These are phyloP conservation scores for Pammene aurita DNA, from an alignment of 2,888 invertebrate genomes.

Conservation along the genomic window DNA sequence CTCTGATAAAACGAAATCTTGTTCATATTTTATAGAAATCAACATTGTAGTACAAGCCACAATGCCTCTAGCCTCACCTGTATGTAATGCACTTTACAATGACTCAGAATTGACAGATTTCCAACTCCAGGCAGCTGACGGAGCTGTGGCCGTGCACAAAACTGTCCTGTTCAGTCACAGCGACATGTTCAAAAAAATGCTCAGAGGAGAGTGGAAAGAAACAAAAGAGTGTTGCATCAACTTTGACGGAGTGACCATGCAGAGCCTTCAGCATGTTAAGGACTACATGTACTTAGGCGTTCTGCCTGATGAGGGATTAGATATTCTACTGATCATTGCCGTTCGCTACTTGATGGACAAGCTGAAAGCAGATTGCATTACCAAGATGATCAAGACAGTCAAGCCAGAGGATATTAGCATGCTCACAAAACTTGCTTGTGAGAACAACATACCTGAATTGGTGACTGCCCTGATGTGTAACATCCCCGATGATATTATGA, in stretches of 20 bases:
- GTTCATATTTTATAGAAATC: not conserved
- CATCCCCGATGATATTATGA: not conserved
- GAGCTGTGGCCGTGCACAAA: not conserved
- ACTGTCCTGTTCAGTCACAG: not conserved
- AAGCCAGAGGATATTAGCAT: not conserved
- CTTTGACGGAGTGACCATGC: not conserved
- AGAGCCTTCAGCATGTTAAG: not conserved
- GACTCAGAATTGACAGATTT: not conserved
- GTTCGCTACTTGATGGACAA: not conserved
- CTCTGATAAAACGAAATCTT: too few relatives aligned
- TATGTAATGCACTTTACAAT: not conserved
- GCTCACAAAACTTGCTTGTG: not conserved
- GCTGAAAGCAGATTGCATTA: not conserved
- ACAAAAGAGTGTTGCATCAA: not conserved
- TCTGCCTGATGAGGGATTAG: not conserved
- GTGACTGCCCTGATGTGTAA: not conserved
- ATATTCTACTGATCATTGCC: not conserved
- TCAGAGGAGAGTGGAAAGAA: not conserved
- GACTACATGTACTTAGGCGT: not conserved
- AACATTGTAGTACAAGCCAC: not conserved
- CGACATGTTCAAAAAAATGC: not conserved
- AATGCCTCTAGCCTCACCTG: not conserved
- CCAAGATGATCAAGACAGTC: not conserved
- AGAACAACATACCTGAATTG: not conserved
- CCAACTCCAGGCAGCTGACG: not conserved